Conservation (phyloP, 2,113 vertebrate species). For the Setophaga kirtlandii region DNA sequence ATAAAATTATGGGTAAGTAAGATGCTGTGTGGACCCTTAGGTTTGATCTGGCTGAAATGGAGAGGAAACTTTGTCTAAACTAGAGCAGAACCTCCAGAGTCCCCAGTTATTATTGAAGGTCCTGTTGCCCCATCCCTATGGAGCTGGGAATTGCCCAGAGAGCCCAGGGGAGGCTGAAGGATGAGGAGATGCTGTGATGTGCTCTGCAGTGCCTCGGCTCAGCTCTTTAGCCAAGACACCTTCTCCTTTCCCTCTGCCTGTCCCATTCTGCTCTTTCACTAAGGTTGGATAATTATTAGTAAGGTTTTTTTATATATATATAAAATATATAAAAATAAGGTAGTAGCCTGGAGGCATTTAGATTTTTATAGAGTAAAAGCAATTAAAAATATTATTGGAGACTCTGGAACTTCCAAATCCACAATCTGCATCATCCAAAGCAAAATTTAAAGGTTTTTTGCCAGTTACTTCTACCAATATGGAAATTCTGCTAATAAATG, state of each 20-base stretch:
- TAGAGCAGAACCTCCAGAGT: background rate
- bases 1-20: background rate
- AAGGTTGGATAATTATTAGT: background rate
- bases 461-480: background rate
- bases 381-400: background rate
- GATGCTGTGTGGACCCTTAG: background rate
- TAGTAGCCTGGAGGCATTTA: background rate
- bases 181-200: background rate
- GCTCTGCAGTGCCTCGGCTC: background rate
- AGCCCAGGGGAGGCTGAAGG: background rate
- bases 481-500: background rate
- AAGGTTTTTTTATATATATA: background rate
- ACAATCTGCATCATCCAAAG: background rate
- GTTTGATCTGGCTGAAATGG: background rate
- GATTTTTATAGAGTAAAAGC: background rate
- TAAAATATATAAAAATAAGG: background rate
- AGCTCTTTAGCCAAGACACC: background rate
- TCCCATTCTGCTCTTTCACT: background rate
- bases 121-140: background rate
- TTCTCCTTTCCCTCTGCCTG: background rate
- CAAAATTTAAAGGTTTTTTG: background rate
- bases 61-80: background rate
- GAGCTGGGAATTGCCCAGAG: background rate
- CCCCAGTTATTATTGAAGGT: background rate
- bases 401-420: background rate